Percentiles rank a stretch among this genome's conserved stretches.
Conservation (phyloP, 2,113 vertebrate genomes). For the Chrysemys picta region DNA sequence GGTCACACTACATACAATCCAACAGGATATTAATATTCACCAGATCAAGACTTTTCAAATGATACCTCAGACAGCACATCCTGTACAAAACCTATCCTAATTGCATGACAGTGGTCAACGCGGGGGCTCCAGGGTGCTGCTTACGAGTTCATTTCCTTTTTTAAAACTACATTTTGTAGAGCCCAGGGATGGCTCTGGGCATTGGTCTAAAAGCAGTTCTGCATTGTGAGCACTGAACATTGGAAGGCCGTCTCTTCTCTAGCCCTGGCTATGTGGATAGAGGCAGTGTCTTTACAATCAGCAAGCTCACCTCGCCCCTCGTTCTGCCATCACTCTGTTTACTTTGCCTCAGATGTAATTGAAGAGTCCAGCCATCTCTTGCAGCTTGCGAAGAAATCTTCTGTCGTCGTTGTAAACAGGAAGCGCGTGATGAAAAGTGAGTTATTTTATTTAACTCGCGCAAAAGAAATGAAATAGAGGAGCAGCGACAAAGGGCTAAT, state of each 20-base stretch:
- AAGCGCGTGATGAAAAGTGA: slow-evolving; percentile 45
- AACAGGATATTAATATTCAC: no score
- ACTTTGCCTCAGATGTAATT: background rate
- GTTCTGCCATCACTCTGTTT: background rate
- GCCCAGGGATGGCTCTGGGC: background rate
- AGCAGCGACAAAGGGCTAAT: slow-evolving; percentile 67
- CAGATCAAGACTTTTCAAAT: no score
- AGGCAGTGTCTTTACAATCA: fast-evolving
- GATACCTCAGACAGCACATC: no score
- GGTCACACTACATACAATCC: no score
- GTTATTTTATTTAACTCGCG: slow-evolving; percentile 35
- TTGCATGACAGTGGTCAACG: no score
- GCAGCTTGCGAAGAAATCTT: background rate
- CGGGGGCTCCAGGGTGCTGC: no score
- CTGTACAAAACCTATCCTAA: no score
- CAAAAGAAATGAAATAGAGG: background rate
- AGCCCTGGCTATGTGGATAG: background rate
- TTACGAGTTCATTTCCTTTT: background rate
- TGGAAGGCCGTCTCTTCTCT: background rate
- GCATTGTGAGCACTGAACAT: background rate
- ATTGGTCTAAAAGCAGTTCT: background rate
- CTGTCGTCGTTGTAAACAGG: background rate
- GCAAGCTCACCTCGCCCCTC: background rate
- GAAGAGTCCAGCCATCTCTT: slow-evolving; percentile 4
- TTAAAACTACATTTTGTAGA: background rate